Evolutionary conservation across 2,113 vertebrate genomes (phyloP).

Genomic region (Pygoscelis adeliae): DNA sequence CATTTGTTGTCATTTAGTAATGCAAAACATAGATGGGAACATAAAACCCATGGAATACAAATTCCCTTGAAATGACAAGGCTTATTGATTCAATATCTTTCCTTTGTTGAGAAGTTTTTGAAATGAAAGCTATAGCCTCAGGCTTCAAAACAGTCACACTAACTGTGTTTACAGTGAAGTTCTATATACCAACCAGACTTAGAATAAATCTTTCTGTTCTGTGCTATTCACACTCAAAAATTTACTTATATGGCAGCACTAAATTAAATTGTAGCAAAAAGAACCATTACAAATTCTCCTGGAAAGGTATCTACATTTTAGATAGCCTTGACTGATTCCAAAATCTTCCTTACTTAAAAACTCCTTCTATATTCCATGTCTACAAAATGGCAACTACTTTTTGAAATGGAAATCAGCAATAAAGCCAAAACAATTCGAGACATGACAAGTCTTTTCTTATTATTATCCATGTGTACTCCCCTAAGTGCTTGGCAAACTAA

Average conservation of each 20-base stretch:
- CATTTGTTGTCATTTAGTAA: background rate
- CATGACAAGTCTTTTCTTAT: background rate
- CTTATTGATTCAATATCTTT: constrained; percentile 11
- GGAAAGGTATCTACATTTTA: background rate
- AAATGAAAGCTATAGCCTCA: constrained; percentile 33
- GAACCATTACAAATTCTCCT: background rate
- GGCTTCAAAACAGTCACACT: constrained; percentile 8
- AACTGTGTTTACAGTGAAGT: background rate
- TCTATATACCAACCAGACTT: background rate
- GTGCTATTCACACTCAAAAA: background rate
- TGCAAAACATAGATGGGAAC: background rate
- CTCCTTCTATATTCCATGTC: background rate
- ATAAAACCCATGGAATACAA: background rate
- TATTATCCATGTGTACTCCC: background rate
- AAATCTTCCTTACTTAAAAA: background rate
- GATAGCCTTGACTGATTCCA: background rate
- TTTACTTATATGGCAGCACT: background rate
- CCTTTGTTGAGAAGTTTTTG: background rate
- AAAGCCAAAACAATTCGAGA: background rate
- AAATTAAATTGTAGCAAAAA: background rate
- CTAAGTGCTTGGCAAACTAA: background rate
- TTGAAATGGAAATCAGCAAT: background rate
- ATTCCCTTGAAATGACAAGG: background rate
- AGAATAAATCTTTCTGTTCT: background rate
- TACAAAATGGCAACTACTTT: background rate